A percentile compares a stretch with the other conserved stretches of the same genome.
Conservation (phyloP, 2,888 invertebrate species). For the Eupithecia subumbrata region DNA sequence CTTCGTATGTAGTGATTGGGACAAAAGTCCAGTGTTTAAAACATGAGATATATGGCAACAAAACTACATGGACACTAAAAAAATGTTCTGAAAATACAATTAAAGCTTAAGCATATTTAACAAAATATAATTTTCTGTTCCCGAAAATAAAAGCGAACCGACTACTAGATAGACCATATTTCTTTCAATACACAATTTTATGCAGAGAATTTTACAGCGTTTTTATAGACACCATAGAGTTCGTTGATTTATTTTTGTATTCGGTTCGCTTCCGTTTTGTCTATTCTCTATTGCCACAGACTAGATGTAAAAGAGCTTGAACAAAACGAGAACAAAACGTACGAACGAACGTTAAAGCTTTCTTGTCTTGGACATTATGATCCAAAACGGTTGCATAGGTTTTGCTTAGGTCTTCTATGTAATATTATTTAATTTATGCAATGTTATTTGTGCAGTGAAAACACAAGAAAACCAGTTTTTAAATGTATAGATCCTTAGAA, state of each 20-base stretch:
- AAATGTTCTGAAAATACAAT: background rate
- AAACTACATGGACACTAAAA: background rate
- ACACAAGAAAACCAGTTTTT: background rate
- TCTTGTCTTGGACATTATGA: background rate
- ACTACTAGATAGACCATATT: conserved; percentile 22
- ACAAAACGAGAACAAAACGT: background rate
- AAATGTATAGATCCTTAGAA: background rate
- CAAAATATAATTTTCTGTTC: conserved; percentile 3
- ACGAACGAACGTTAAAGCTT: background rate
- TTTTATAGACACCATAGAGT: conserved; percentile 40
- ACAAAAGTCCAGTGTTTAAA: background rate
- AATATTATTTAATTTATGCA: too few relatives aligned
- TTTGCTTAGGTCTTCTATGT: background rate
- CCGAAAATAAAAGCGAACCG: conserved; percentile 6
- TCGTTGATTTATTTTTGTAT: conserved; percentile 36
- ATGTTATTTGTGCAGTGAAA: background rate
- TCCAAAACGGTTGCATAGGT: background rate
- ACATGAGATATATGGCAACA: background rate
- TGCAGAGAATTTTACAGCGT: conserved; percentile 36
- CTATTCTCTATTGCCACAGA: conserved; percentile 23
- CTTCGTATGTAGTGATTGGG: background rate
- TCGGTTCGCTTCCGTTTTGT: conserved; percentile 30
- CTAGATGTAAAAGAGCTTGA: conserved; percentile 10
- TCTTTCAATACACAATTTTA: conserved; percentile 37
- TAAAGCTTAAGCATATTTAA: background rate